Conservation (phyloP, 2,888 invertebrate species). For the Drosophila putrida region DNA sequence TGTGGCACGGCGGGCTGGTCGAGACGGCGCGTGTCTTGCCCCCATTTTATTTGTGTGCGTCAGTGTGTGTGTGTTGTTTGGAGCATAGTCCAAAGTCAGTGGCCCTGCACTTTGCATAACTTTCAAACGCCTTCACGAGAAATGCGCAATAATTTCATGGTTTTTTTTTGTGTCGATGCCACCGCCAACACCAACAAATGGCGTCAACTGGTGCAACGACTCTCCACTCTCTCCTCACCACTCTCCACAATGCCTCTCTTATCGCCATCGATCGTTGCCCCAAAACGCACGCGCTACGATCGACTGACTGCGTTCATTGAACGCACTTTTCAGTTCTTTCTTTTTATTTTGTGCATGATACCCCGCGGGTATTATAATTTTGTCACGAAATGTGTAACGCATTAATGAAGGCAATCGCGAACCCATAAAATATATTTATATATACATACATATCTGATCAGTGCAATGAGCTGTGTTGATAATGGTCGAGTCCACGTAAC, state of each 20-base stretch:
- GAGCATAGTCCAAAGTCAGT: conserved; percentile 49
- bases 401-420: conserved; percentile 4
- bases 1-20: background rate
- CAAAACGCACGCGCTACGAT: conserved; percentile 37
- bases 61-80: background rate
- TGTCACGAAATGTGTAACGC: conserved; percentile 6
- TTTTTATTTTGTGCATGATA: background rate
- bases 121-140: background rate
- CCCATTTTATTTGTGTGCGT: conserved; percentile 20
- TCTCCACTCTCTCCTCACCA: background rate
- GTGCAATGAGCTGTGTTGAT: conserved; percentile 11
- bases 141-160: conserved; percentile 9
- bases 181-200: conserved; percentile 6
- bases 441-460: conserved; percentile 1
- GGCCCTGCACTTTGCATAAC: conserved; percentile 46
- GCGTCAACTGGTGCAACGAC: background rate
- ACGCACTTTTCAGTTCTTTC: conserved; percentile 67
- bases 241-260: conserved; percentile 5
- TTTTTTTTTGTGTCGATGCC: conserved; percentile 1
- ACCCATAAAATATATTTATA: background rate
- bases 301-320: conserved; percentile 70
- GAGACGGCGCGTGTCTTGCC: conserved; percentile 30
- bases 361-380: conserved; percentile 7
- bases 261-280: conserved; percentile 54
- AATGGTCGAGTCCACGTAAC: background rate